Evolutionary conservation across 2,113 vertebrate species (phyloP), one percentile per base, ranked within the genome.

Genomic region (Urocynchramus pylzowi): DNA sequence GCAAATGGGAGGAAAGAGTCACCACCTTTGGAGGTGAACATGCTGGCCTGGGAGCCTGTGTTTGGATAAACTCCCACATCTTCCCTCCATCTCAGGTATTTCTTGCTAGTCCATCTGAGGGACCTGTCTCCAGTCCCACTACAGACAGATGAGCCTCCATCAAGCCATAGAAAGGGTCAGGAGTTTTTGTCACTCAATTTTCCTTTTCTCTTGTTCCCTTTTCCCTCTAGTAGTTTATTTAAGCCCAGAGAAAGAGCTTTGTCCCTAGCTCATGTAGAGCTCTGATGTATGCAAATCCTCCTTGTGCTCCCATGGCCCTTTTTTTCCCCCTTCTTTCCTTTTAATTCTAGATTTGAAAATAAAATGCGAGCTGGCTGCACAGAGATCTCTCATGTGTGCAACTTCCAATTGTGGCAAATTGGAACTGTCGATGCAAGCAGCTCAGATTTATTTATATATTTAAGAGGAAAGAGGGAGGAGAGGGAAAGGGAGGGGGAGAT

Each of bases 241-340:
- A 92, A 95, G 70, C 83, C 84, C 86, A 75, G 76, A 96, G 87
- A 97, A 96, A 93, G 95, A 97, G 90, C 91, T 89, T 93, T 52
- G 59, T 90, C 93, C 90, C 83, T 88, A 93, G 95, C 94, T 92
- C 90, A 69, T 89, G 93, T 84, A 95, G 71, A 97, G 89, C 80
- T 92, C 88, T 98, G 95, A 97, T 97, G 89, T 97, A 98, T 98
- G 97, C 94, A 98, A 97, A 98, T 97, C 97, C 94, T 87, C 78
- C 95, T 84, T 97, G 81, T 94, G 96, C 97, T 97, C 94, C 96
- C 96, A 65, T 97, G 87, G 95, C 87, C 93, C 89, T 80, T 93
- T 97, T 97, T 86, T 91, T 91, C 1, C 15, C 45, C 5, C 82
- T 94, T 87, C 93, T 93, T 96, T 93, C 97, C 94, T 93, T 95